Conservation (phyloP, 2,888 invertebrate species). For the Leucophora obtusa region DNA sequence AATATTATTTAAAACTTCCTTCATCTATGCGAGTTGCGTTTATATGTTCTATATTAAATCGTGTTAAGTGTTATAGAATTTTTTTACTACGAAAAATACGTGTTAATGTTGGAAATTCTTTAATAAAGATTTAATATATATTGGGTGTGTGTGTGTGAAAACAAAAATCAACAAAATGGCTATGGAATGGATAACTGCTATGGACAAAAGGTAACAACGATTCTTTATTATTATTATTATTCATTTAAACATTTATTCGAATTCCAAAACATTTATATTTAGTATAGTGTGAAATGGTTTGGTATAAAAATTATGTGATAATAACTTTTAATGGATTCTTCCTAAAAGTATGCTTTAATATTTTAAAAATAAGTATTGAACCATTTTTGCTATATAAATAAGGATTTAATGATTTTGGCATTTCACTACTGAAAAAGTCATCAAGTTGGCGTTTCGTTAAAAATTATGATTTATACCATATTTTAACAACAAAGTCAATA, state of each 20-base stretch:
- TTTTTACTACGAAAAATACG: slow-evolving; percentile 35
- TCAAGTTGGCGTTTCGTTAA: neutral
- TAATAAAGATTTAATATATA: slow-evolving; percentile 38
- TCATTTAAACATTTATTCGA: neutral
- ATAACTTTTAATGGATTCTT: too few species aligned
- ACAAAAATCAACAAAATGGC: slow-evolving; percentile 74
- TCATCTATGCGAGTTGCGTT: slow-evolving; percentile 9
- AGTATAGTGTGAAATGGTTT: too few species aligned
- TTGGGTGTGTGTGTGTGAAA: slow-evolving; percentile 8
- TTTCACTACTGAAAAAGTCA: neutral
- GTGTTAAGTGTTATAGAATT: slow-evolving; percentile 40
- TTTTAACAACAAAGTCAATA: slow-evolving; percentile 6
- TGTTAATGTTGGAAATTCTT: slow-evolving; percentile 54
- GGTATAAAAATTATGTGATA: too few species aligned
- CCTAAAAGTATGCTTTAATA: too few species aligned
- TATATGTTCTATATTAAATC: slow-evolving; percentile 21
- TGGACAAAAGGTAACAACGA: slow-evolving; percentile 79
- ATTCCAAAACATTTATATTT: too few species aligned
- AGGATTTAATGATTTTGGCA: neutral
- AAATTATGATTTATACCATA: neutral
- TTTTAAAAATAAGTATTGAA: too few species aligned
- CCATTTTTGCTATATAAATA: too few species aligned
- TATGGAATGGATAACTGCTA: slow-evolving; percentile 81
- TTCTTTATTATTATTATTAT: neutral
- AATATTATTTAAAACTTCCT: slow-evolving; percentile 45